Evolutionary conservation across 1,140 invertebrate species (phyloP), one percentile per base, ranked within the genome.

Genomic region (Pachypeltis micranthus): DNA sequence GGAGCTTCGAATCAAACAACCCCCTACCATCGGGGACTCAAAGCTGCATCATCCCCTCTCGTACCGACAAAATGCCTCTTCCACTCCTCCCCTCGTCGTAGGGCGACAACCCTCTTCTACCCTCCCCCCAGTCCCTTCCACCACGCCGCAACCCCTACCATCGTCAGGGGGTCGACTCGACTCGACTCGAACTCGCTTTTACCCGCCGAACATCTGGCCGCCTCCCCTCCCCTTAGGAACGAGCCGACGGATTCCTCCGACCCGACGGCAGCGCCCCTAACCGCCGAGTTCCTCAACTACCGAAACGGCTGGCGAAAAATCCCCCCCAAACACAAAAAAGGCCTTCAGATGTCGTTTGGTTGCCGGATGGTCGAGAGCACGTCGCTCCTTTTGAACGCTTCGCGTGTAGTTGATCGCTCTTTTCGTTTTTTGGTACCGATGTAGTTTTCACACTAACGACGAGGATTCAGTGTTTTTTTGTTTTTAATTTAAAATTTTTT

Each of bases 321-420:
- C n/a, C n/a, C n/a, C n/a, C n/a, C 63, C 63, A 59, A 60, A 60
- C 63, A 60, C n/a, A 64, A 64, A 64, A 64, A 64, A 64, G 24
- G n/a, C 26, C 57, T 63, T 51, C 63, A 64, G 63, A 64, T 64
- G 63, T 64, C 63, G 63, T 58, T 56, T 60, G 63, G 63, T 59
- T 51, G 57, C 47, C 63, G 63, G 39, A 21, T 4, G 12, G 31
- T 27, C 14, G 26, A 27, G 34, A 29, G 21, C 27, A 58, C 25
- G 59, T 28, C 27, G 25, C 34, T 23, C 29, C 21, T 26, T 29
- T 29, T 12, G 16, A 28, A 25, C 21, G 31, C 25, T 16, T 44
- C 34, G 21, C 29, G 60, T 51, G 60, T 29, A 25, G 24, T 26
- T 25, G 23, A 21, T 27, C 25, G 24, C 39, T 26, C 27, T 14